Conservation (phyloP, 2,888 invertebrate species). For the Tinea pellionella region DNA sequence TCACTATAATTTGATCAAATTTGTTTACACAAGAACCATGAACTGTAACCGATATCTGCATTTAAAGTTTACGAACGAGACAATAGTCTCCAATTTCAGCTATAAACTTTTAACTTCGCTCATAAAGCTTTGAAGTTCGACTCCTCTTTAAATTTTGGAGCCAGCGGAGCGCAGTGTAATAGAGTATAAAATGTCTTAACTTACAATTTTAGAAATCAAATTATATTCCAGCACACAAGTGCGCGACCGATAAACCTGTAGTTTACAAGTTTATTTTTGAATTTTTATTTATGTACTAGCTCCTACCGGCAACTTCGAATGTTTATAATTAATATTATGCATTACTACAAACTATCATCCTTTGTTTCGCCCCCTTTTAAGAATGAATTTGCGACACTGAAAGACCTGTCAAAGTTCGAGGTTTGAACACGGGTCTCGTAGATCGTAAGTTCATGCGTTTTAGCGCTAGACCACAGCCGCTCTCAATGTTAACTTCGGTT, state of each 20-base stretch:
- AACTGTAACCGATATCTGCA: not conserved
- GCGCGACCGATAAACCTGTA: not conserved
- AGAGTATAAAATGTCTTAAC: conserved; percentile 2
- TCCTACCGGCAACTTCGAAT: too few relatives aligned
- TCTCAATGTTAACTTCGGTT: too few relatives aligned
- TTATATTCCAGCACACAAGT: not conserved
- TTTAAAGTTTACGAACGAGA: conserved; percentile 6
- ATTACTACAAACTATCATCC: too few relatives aligned
- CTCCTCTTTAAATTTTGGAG: conserved; percentile 9
- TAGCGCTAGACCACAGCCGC: too few relatives aligned
- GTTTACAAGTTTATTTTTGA: not conserved
- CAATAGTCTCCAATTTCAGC: conserved; percentile 12
- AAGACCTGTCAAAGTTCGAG: too few relatives aligned
- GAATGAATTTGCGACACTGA: too few relatives aligned
- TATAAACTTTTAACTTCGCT: conserved; percentile 11
- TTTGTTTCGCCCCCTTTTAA: too few relatives aligned
- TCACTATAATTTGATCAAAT: not conserved
- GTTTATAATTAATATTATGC: too few relatives aligned
- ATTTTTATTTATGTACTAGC: not conserved
- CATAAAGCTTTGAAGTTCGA: conserved; percentile 12
- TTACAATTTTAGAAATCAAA: conserved; percentile 3
- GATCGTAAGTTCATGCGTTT: too few relatives aligned
- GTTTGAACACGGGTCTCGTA: too few relatives aligned
- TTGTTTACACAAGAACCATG: conserved; percentile 2
- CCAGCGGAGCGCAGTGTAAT: conserved; percentile 7